A percentile compares a stretch with the other conserved stretches of the same genome.
Conservation (phyloP, 2,888 invertebrate species). For the Lampropteryx suffumata region DNA sequence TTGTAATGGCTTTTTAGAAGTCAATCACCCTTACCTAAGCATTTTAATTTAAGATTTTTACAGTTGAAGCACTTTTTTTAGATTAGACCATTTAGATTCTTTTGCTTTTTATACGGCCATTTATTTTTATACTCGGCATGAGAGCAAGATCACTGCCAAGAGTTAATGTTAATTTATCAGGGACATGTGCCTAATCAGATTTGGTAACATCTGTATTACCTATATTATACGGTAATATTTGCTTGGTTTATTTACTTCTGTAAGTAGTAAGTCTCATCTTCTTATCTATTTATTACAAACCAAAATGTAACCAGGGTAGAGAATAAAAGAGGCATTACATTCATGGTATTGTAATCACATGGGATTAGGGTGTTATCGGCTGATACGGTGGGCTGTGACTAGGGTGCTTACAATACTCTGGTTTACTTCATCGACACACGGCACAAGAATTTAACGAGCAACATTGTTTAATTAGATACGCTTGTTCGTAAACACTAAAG, state of each 20-base stretch:
- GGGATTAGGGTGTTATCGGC: conserved; percentile 74
- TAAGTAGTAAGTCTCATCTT: too few species aligned
- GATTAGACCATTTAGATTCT: too few species aligned
- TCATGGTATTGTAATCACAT: conserved; percentile 62
- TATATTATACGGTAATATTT: too few species aligned
- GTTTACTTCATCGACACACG: conserved; percentile 46
- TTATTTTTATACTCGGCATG: conserved; percentile 12
- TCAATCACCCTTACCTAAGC: too few species aligned
- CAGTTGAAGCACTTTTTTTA: too few species aligned
- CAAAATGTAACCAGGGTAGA: conserved; percentile 60
- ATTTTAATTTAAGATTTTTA: too few species aligned
- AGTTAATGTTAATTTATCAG: too few species aligned
- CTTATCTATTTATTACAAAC: conserved; percentile 29
- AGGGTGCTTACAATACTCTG: conserved; percentile 20
- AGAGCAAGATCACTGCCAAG: conserved; percentile 12
- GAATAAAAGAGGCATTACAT: conserved; percentile 63
- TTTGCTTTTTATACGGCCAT: neutral
- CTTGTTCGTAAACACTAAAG: too few species aligned
- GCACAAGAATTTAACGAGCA: conserved; percentile 6
- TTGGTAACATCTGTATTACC: too few species aligned
- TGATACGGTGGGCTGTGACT: conserved; percentile 58
- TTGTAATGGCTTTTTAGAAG: too few species aligned
- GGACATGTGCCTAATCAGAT: too few species aligned
- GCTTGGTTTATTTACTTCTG: too few species aligned
- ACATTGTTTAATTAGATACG: neutral